phyloP scores from a whole-genome alignment of 2,797 vertebrate genomes.

The Channallabes apus region DNA sequence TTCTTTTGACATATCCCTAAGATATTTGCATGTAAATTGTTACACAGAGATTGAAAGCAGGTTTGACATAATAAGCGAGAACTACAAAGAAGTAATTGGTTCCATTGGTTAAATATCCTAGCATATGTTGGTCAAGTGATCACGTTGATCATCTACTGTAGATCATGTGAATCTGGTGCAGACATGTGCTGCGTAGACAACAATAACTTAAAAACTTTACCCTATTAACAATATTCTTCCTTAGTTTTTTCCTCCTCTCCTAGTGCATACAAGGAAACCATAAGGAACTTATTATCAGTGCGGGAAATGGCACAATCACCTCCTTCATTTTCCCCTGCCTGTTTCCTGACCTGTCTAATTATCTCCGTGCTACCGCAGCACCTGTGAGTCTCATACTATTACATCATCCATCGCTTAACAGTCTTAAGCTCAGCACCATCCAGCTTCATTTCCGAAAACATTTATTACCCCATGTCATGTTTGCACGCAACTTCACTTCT shows the following conservation, averaged over 20 bases:
- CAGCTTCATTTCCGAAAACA: constrained; percentile 40
- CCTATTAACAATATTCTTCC: neutral
- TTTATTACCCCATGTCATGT: constrained; percentile 39
- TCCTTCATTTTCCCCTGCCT: constrained; percentile 44
- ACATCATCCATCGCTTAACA: constrained; percentile 48
- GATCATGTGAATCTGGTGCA: neutral
- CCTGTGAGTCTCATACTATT: constrained; percentile 57
- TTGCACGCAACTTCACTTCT: constrained; percentile 30
- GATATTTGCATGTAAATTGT: neutral
- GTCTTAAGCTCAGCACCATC: constrained; percentile 39
- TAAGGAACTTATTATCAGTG: constrained; percentile 52
- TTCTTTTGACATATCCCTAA: neutral
- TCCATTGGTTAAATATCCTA: neutral
- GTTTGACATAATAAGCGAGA: neutral
- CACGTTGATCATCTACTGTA: no score
- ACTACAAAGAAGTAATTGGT: neutral
- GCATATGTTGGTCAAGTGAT: neutral
- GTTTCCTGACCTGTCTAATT: constrained; percentile 57
- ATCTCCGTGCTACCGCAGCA: constrained; percentile 47
- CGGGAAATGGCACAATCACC: constrained; percentile 49
- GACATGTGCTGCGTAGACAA: neutral
- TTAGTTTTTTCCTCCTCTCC: neutral
- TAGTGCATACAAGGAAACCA: constrained; percentile 19
- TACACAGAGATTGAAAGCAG: neutral
- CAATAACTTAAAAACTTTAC: neutral